Base-by-base conservation (phyloP, 1,140 invertebrate species). In the Caenorhabditis latens region DNA sequence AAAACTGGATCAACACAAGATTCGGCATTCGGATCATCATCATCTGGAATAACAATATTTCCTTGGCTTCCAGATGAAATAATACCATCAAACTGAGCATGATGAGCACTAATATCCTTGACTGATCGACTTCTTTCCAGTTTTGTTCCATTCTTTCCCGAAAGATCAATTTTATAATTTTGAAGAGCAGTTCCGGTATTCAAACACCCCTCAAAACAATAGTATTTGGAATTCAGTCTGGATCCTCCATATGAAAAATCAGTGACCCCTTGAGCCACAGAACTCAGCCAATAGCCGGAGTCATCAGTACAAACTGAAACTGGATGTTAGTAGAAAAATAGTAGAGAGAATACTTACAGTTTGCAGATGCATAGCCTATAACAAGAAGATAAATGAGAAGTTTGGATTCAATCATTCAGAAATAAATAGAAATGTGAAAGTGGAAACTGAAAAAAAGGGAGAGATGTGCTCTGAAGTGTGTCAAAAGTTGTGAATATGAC, bases 151-250 rank as follows among this genome's bases (percentile, higher is more conserved):
- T 84, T 61, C 0, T 48, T 84, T 84, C 83, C 58, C 14, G 83
- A 48, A 14, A 84, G 40, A 32, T 8, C 19, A 67, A 86, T 57
- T 55, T 86, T 86, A 42, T 71, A 86, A 32, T 86, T 83, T 32
- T 86, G 86, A 24, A 71, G 24, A 61, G 42, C 86, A 7, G 71
- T 86, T 48, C 55, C 75, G 9, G 86, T 86, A 55, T 86, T 86
- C 32, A 86, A 61, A 24, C 86, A 86, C 16, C 61, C 86, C 46
- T 86, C 86, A n/a, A 65, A 86, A 42, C 86, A 86, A 57, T 71
- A 86, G 32, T 65, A 86, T 21, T 58, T 86, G 43, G 48, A 40
- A 48, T 86, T 86, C 5, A 71, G 75, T 21, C 42, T 53, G 19
- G 71, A 50, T 57, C 86, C 86, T 57, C 65, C 71, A 40, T 65